A percentile compares a stretch with the other conserved stretches of the same genome.
phyloP scores from a whole-genome alignment of 2,888 invertebrate genomes.

The Tetrapedia diversipes region DNA sequence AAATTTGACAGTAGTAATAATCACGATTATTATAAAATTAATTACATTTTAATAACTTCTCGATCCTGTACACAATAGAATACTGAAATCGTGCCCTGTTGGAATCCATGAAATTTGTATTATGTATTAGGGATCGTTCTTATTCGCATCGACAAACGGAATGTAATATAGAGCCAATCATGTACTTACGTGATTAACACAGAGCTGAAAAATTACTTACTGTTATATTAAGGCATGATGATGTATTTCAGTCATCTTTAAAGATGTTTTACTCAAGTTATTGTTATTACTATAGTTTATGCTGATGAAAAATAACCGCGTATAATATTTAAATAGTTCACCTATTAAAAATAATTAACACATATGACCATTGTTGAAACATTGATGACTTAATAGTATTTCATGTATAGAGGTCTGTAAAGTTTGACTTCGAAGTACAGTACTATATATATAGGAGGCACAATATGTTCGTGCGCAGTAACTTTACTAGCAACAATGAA shows the following conservation, averaged over 20 bases:
- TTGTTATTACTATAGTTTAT: background rate
- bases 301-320: slow-evolving; percentile 1
- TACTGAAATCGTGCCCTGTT: background rate
- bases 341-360: slow-evolving; percentile 4
- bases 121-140: slow-evolving; percentile 14
- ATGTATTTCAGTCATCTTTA: slow-evolving; percentile 25
- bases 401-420: background rate
- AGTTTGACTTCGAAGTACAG: slow-evolving; percentile 4
- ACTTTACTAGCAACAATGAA: no score
- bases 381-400: slow-evolving; percentile 9
- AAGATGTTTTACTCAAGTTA: background rate
- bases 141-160: slow-evolving; percentile 46
- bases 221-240: background rate
- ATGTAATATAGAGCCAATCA: slow-evolving; percentile 37
- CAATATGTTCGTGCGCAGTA: no score
- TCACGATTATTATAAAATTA: no score
- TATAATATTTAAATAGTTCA: background rate
- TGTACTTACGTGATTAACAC: slow-evolving; percentile 44
- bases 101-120: slow-evolving; percentile 2
- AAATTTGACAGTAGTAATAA: no score
- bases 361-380: background rate
- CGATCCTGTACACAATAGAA: slow-evolving; percentile 16
- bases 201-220: slow-evolving; percentile 38
- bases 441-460: no score
- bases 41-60: no score